Evolutionary conservation across 1,140 invertebrate species (phyloP).

Genomic region (Bicyclus anynana): DNA sequence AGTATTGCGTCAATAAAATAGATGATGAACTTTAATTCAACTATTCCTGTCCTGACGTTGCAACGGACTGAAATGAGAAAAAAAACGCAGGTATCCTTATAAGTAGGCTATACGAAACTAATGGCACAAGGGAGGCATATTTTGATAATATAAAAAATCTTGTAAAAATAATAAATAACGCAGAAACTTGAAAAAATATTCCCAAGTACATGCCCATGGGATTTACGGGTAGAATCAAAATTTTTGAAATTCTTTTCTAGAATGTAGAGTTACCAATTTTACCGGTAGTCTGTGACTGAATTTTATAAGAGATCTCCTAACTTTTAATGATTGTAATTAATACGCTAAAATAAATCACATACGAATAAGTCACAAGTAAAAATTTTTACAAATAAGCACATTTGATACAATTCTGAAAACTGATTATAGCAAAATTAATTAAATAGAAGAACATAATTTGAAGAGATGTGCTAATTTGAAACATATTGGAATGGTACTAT

Average conservation of each 20-base stretch:
- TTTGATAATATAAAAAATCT: conserved; percentile 35
- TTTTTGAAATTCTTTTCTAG: conserved; percentile 73
- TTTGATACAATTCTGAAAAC: conserved; percentile 48
- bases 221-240: conserved; percentile 49
- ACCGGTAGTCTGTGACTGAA: conserved; percentile 71
- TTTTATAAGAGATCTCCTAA: conserved; percentile 68
- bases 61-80: conserved; percentile 58
- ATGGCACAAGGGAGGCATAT: conserved; percentile 73
- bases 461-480: conserved; percentile 55
- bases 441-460: conserved; percentile 43
- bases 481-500: conserved; percentile 66
- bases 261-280: conserved; percentile 61
- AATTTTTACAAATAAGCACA: conserved; percentile 45
- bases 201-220: conserved; percentile 58
- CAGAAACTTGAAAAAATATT: conserved; percentile 46
- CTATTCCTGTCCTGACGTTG: conserved; percentile 46
- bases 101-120: conserved; percentile 58
- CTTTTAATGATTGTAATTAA: conserved; percentile 57
- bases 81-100: conserved; percentile 49
- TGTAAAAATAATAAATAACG: conserved; percentile 36
- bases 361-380: conserved; percentile 42
- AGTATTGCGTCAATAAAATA: conserved; percentile 20
- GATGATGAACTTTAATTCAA: conserved; percentile 29
- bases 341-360: conserved; percentile 44
- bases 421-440: conserved; percentile 57